Evolutionary conservation across 2,797 vertebrate genomes (phyloP), one percentile per base, ranked within the genome.

Genomic region (Paedocypris micromegethes): DNA sequence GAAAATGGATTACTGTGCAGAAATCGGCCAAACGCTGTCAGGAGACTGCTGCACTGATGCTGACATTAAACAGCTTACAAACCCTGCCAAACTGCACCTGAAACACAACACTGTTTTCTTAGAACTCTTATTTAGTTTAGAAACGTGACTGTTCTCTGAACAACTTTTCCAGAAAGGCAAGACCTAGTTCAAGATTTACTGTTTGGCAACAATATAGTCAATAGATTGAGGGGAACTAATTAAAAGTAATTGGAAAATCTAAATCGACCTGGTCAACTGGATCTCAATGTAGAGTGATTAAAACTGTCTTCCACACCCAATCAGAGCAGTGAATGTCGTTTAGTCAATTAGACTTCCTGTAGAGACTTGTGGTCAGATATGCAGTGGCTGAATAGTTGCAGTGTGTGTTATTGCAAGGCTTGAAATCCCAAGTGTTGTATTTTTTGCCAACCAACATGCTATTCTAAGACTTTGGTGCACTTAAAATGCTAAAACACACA

Each of bases 1-100:
- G 74, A 76, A 78, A 80, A 77, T 73, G 65, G 72, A 80, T 80
- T 80, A 75, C 74, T 68, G 47, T 64, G 70, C 74, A 73, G 58
- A 78, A 70, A 76, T 72, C 72, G 73, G 72, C 66, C 62, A 66
- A 71, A 61, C 43, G 45, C 68, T 54, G 68, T 65, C 54, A 60
- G 52, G 52, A 46, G 54, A n/a, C 57, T 60, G 47, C 66, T 59
- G 44, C 63, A 8, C 68, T 37, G 68, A 69, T 65, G 63, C 74
- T 39, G 74, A 58, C 54, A 40, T 80, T 74, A 75, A 75, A 68
- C 73, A 59, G 75, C 71, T 75, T 73, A 69, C 56, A 70, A 56
- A 63, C 62, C 68, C 52, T 60, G 62, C 59, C 56, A 42, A 72
- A 72, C 62, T 72, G 50, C 75, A 77, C 68, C 73, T 73, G 70